Evolutionary conservation across 1,140 invertebrate genomes (phyloP).

Genomic region (Drosophila fuyamai): DNA sequence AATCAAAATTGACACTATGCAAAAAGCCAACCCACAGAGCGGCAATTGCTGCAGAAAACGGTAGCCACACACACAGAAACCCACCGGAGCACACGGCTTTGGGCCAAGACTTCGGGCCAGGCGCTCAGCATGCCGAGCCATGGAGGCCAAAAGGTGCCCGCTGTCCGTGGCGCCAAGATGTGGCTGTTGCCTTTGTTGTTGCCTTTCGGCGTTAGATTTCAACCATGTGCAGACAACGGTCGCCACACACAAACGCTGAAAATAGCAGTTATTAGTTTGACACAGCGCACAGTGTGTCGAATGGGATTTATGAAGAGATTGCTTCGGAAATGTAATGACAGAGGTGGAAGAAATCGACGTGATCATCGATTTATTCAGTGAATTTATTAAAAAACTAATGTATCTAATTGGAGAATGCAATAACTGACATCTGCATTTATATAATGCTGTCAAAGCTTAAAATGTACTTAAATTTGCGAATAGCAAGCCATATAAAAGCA

Average conservation of each 20-base stretch:
- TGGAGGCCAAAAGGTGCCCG: conserved; percentile 75
- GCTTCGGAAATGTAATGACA: conserved; percentile 8
- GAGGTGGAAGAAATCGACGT: conserved; percentile 2
- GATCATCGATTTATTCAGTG: conserved; percentile 6
- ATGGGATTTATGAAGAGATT: conserved; percentile 4
- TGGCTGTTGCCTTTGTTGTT: conserved; percentile 42
- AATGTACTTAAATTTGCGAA: no score
- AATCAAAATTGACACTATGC: conserved; percentile 81
- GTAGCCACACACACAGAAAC: conserved; percentile 56
- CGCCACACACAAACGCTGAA: conserved; percentile 53
- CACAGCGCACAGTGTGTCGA: conserved; percentile 50
- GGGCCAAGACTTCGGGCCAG: conserved; percentile 64
- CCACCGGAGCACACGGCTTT: conserved; percentile 21
- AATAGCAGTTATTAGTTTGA: conserved; percentile 65
- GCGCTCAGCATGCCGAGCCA: conserved; percentile 73
- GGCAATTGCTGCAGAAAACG: conserved; percentile 65
- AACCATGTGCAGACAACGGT: conserved; percentile 70
- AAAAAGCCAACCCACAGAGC: conserved; percentile 74
- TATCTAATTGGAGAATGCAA: no score
- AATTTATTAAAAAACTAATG: conserved; percentile 1
- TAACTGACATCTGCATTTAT: no score
- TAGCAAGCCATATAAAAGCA: no score
- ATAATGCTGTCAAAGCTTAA: no score
- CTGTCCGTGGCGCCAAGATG: conserved; percentile 70
- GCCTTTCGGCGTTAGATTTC: conserved; percentile 72